Conservation (phyloP, 2,888 invertebrate species). For the Agrotis exclamationis region DNA sequence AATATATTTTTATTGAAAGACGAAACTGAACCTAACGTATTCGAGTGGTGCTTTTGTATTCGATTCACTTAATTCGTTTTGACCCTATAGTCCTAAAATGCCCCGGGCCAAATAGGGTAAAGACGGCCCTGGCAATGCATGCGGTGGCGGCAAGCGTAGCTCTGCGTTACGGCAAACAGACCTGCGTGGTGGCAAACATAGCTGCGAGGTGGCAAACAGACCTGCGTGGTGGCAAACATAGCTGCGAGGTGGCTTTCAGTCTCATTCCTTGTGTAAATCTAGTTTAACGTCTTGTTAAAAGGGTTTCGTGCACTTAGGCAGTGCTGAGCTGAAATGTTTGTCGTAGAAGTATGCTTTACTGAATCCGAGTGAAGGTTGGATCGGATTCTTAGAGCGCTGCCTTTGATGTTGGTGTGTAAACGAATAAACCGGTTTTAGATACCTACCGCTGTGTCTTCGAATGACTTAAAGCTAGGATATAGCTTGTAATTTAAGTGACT, state of each 20-base stretch:
- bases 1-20: too few relatives aligned
- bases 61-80: too few relatives aligned
- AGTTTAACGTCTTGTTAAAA: constrained; percentile 66
- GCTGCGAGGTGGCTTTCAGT: constrained; percentile 47
- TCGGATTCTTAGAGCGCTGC: constrained; percentile 19
- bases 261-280: constrained; percentile 65
- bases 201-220: constrained; percentile 33
- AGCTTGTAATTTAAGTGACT: not conserved
- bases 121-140: constrained; percentile 34
- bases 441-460: not conserved
- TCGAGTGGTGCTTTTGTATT: too few relatives aligned
- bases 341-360: constrained; percentile 21
- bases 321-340: constrained; percentile 52
- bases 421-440: not conserved
- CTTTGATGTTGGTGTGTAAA: constrained; percentile 11
- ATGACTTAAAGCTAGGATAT: not conserved
- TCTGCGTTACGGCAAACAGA: constrained; percentile 44
- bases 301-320: constrained; percentile 62
- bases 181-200: constrained; percentile 50
- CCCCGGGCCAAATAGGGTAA: too few relatives aligned
- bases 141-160: constrained; percentile 43
- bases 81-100: too few relatives aligned
- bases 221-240: constrained; percentile 50
- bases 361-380: constrained; percentile 9
- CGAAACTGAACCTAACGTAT: too few relatives aligned